Evolutionary conservation across 2,888 invertebrate genomes (phyloP).

Genomic region (Aromia moschata): DNA sequence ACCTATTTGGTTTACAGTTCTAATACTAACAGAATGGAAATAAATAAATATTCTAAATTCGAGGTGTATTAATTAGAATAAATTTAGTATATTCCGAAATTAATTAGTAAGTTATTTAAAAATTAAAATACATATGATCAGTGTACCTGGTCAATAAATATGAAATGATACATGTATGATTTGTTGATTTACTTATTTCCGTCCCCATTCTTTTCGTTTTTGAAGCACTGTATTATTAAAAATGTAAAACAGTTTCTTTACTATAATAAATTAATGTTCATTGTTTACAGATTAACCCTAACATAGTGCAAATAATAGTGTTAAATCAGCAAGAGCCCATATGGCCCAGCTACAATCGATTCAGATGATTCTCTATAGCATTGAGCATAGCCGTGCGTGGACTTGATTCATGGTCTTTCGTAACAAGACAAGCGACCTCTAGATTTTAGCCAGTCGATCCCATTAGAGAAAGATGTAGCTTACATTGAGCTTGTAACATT

Average conservation of each 20-base stretch:
- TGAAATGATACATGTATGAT: no score
- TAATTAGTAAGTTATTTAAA: constrained; percentile 8
- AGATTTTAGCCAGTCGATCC: constrained; percentile 15
- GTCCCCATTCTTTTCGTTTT: no score
- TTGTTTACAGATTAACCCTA: constrained; percentile 9
- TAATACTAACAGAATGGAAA: not conserved
- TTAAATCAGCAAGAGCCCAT: constrained; percentile 25
- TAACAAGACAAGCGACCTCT: constrained; percentile 15
- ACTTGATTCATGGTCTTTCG: constrained; percentile 25
- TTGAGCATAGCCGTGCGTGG: constrained; percentile 20
- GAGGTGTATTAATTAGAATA: not conserved
- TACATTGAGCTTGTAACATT: no score
- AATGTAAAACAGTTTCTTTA: no score
- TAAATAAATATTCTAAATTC: not conserved
- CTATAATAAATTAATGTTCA: constrained; percentile 4
- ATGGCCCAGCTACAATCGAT: constrained; percentile 25
- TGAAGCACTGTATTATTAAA: no score
- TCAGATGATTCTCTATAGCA: constrained; percentile 21
- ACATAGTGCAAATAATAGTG: constrained; percentile 15
- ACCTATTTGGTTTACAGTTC: no score
- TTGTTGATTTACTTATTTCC: no score
- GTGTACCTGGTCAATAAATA: no score
- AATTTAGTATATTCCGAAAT: not conserved
- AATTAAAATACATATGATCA: constrained; percentile 7
- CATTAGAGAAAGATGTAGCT: no score